Evolutionary conservation across 2,888 invertebrate genomes (phyloP), one percentile per base, ranked within the genome.

Genomic region (Merodon equestris): DNA sequence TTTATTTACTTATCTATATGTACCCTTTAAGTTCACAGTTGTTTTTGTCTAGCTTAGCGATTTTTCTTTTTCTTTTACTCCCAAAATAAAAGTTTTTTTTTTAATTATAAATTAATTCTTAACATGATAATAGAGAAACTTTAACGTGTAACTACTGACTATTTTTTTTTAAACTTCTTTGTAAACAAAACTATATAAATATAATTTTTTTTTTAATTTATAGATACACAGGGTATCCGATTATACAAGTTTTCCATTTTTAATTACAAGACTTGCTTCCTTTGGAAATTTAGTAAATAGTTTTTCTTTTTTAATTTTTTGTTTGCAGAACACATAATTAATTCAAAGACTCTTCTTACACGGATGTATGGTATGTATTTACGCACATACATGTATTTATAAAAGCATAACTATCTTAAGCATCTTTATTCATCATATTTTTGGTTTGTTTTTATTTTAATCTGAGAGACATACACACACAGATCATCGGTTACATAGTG

Each of bases 71-170:
- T 64, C 57, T 48, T 54, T 51, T 10, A 67, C 57, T 56, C 67
- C 72, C 61, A 66, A 81, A 68, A 66, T 53, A 67, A 58, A 76
- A 75, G 63, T 68, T 73, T n/a, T n/a, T n/a, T 27, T 64, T 58
- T 68, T 64, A 73, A 73, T 58, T 53, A 68, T 79, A 58, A 58
- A 68, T 58, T 67, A 67, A 57, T 68, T 79, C 45, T 68, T 79
- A 68, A 60, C 60, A 58, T 44, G 68, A 79, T 74, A 74, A 79
- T 27, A 27, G 79, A 73, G 58, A 72, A 79, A 79, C 73, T 68
- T 85, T 83, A 87, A 86, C 87, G 86, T 87, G 88, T 85, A 88
- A 88, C 88, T 88, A 88, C 88, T 88, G 88, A 88, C 88, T 86
- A 86, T 61, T 68, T 53, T 51, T 74, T 79, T 84, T 27, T 84